These are phyloP conservation scores for Biston betularia DNA, from an alignment of 2,888 invertebrate species.

Conservation along the genomic window DNA sequence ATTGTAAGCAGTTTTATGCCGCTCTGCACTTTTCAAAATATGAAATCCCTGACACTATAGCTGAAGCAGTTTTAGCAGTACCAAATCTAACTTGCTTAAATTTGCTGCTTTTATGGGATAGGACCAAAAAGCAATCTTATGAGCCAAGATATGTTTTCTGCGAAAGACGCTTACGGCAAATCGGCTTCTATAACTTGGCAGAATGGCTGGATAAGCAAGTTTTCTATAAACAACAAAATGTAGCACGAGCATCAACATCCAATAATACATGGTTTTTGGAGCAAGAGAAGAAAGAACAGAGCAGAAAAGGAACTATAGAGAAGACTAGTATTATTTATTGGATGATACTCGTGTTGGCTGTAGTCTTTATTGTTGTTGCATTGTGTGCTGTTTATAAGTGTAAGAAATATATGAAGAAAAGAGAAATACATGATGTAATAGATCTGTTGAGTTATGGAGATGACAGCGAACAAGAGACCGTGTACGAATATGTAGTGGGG, in stretches of 20 bases:
- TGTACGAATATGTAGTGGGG: conserved; percentile 47
- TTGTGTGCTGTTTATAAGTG: neutral
- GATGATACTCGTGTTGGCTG: conserved; percentile 46
- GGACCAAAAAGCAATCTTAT: conserved; percentile 75
- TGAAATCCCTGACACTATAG: conserved; percentile 54
- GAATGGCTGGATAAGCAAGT: conserved; percentile 87
- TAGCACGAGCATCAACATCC: conserved; percentile 66
- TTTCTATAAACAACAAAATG: conserved; percentile 82
- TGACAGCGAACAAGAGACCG: conserved; percentile 55
- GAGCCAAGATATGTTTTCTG: conserved; percentile 86
- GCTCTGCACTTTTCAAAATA: conserved; percentile 81
- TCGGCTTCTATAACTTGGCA: conserved; percentile 85
- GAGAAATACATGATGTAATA: conserved; percentile 42
- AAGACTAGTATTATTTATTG: conserved; percentile 40
- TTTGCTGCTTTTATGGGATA: conserved; percentile 87
- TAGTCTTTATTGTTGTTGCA: conserved; percentile 43
- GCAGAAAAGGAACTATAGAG: no score
- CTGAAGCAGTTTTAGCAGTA: conserved; percentile 67
- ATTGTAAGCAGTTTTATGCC: conserved; percentile 86
- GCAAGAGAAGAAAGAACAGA: neutral
- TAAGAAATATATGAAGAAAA: conserved; percentile 40
- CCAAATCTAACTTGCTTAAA: conserved; percentile 83
- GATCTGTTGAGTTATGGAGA: conserved; percentile 47
- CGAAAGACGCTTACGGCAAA: conserved; percentile 84
- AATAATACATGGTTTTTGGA: conserved; percentile 24